Conservation (phyloP, 2,888 invertebrate species). For the Zygaena filipendulae region DNA sequence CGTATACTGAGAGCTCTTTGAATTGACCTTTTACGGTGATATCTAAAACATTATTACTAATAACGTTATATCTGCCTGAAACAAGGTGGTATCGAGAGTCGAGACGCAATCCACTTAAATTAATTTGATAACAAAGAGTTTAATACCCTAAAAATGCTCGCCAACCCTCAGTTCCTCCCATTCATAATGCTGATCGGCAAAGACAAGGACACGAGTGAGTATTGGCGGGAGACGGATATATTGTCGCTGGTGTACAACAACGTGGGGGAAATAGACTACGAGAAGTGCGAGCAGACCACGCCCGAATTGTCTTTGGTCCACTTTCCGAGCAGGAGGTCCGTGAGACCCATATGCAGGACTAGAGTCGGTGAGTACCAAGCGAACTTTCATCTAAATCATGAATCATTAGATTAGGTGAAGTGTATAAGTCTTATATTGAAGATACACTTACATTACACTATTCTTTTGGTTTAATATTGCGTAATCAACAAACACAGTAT, state of each 20-base stretch:
- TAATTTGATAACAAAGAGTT: no score
- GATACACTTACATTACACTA: neutral
- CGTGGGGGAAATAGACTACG: conserved; percentile 37
- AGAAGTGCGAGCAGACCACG: conserved; percentile 29
- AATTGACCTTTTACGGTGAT: no score
- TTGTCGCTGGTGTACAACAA: conserved; percentile 35
- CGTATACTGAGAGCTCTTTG: no score
- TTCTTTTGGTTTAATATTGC: conserved; percentile 7
- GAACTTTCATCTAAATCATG: no score
- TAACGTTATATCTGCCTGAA: no score
- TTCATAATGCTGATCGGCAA: conserved; percentile 42
- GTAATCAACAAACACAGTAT: neutral
- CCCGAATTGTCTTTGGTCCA: conserved; percentile 21
- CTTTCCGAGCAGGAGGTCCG: conserved; percentile 30
- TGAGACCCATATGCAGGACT: conserved; percentile 43
- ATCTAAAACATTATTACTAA: no score
- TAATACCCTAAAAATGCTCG: no score
- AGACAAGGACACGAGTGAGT: conserved; percentile 47
- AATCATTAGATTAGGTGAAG: neutral
- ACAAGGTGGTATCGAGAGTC: no score
- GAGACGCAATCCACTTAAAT: no score
- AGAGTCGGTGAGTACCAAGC: conserved; percentile 32
- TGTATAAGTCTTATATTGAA: neutral
- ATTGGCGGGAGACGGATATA: conserved; percentile 55
- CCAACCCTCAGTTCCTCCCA: conserved; percentile 45